These are phyloP conservation scores for Ferdinandea cuprea DNA, from an alignment of 2,888 invertebrate genomes.

Conservation along the genomic window DNA sequence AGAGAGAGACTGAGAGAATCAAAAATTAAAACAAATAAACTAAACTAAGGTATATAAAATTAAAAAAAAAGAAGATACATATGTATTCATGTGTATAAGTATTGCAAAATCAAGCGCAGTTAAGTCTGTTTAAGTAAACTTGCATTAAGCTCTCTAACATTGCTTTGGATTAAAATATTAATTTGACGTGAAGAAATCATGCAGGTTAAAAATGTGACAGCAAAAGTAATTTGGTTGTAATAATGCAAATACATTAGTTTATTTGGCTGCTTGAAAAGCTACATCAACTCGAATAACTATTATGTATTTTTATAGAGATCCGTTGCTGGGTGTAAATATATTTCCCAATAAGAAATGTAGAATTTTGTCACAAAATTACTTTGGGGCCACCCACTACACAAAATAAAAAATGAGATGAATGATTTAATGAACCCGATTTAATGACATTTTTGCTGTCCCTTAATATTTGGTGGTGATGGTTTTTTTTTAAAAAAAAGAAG, in stretches of 20 bases:
- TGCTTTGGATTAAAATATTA: constrained; percentile 43
- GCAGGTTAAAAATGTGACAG: constrained; percentile 39
- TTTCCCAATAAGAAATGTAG: constrained; percentile 24
- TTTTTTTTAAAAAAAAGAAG: background rate
- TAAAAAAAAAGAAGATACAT: constrained; percentile 34
- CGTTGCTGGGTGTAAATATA: background rate
- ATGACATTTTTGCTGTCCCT: constrained; percentile 35
- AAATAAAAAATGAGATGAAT: constrained; percentile 26
- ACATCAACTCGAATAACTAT: background rate
- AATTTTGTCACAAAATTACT: constrained; percentile 25
- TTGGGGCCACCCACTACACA: constrained; percentile 24
- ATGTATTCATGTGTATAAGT: constrained; percentile 32
- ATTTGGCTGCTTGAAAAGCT: constrained; percentile 12
- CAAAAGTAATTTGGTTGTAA: constrained; percentile 24
- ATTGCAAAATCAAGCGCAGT: constrained; percentile 65
- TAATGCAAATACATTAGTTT: background rate
- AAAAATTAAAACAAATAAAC: constrained; percentile 64
- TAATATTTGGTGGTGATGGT: constrained; percentile 27
- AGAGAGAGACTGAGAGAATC: constrained; percentile 23
- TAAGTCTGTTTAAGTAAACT: constrained; percentile 30
- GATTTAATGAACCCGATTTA: constrained; percentile 28
- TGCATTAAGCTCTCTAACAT: constrained; percentile 28
- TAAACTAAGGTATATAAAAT: constrained; percentile 38
- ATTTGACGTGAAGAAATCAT: constrained; percentile 40
- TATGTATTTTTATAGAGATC: background rate